Evolutionary conservation across 2,113 vertebrate genomes (phyloP), one percentile per base, ranked within the genome.

Genomic region (Macroglossus sobrinus): DNA sequence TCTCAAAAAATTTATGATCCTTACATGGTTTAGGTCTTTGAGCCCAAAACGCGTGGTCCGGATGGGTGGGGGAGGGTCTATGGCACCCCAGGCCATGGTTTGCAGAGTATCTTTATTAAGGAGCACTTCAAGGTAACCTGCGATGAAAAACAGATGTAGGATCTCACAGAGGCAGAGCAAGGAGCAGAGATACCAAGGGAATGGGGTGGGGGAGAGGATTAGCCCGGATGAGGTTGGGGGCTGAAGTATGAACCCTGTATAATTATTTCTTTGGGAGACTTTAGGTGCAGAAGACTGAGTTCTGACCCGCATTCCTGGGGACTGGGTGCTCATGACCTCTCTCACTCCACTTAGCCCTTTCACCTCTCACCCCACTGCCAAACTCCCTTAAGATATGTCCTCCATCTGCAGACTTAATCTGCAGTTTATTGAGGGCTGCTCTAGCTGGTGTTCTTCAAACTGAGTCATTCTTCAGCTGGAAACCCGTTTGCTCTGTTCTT

Each of bases 81-180:
- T 2, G 88, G 28, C 26, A n/a, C 91, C 91, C 91, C 89, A 89
- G 91, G 84, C 94, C 94, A 82, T 50, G 15, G 96, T 97, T 98
- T 97, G 97, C 38, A 16, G 98, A 98, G 98, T 98, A 98, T 98
- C 98, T 98, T 98, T 98, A 98, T 98, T 98, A 98, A 98, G 16
- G 91, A 98, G 94, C 97, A 98, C 98, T 98, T 98, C 98, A 98
- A 98, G 98, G 98, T 98, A 98, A 98, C 96, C 57, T 30, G 92
- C 45, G 96, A 98, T 98, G 94, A 97, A 97, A 98, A 98, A 97
- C 98, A 99, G 98, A 98, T 98, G 98, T 98, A 97, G 93, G 95
- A 91, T 93, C 26, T 43, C 68, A 80, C 84, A 95, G 97, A 93
- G 64, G 93, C 35, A 43, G 71, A 85, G 96, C 78, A 93, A 89